These are phyloP conservation scores for Drosophila austrosaltans DNA, from an alignment of 2,888 invertebrate genomes.

Conservation along the genomic window DNA sequence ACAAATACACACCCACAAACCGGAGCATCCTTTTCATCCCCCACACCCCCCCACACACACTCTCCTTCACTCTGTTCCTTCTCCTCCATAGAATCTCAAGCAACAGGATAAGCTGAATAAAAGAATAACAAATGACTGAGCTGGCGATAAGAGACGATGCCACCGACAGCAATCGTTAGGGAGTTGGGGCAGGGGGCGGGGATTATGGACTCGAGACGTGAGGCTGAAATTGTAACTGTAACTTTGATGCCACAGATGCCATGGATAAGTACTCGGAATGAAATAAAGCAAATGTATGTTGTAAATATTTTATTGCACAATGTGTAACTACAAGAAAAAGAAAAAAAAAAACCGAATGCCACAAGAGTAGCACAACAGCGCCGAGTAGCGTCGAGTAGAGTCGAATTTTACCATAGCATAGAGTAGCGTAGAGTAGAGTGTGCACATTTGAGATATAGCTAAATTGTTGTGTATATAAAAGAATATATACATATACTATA, in stretches of 20 bases:
- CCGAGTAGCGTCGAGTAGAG: slow-evolving; percentile 5
- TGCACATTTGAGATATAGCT: slow-evolving; percentile 24
- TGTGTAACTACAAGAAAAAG: slow-evolving; percentile 66
- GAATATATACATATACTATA: background rate
- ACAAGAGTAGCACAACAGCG: background rate
- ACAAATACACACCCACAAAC: background rate
- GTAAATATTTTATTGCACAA: slow-evolving; percentile 77
- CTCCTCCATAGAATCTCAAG: slow-evolving; percentile 1
- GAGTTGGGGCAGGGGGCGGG: background rate
- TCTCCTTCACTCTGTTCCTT: background rate
- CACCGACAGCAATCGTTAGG: background rate
- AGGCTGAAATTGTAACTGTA: slow-evolving; percentile 28
- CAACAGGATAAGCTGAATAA: slow-evolving; percentile 26
- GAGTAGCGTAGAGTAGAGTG: background rate
- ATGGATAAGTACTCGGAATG: slow-evolving; percentile 46
- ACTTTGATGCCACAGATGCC: slow-evolving; percentile 48
- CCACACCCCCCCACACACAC: background rate
- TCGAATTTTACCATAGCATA: background rate
- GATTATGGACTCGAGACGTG: slow-evolving; percentile 19
- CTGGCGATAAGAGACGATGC: slow-evolving; percentile 20
- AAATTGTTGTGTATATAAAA: slow-evolving; percentile 25
- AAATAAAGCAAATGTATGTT: slow-evolving; percentile 68
- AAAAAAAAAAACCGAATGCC: background rate
- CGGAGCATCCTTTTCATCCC: slow-evolving; percentile 9
- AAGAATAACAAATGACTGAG: slow-evolving; percentile 18